Evolutionary conservation across 2,797 vertebrate genomes (phyloP).

Genomic region (Neosalanx taihuensis): DNA sequence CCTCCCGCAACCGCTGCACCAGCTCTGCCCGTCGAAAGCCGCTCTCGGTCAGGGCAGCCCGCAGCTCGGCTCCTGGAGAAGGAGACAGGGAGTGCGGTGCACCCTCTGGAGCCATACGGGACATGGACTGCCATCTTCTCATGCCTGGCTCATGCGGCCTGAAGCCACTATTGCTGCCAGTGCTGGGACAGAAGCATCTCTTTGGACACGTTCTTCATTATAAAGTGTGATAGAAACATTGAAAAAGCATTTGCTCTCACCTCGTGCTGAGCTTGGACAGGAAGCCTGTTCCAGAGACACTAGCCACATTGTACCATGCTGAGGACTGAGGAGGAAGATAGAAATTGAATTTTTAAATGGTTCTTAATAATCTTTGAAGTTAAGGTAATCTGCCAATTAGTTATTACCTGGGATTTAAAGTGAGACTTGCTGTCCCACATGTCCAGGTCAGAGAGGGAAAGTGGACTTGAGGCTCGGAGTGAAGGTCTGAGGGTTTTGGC

Average conservation of each 20-base stretch:
- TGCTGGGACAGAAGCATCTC: slow-evolving; percentile 31
- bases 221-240: not conserved
- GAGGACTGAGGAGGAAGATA: slow-evolving; percentile 53
- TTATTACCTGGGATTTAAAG: slow-evolving; percentile 64
- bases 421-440: slow-evolving; percentile 64
- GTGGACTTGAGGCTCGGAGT: slow-evolving; percentile 47
- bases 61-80: slow-evolving; percentile 45
- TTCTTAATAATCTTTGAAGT: not conserved
- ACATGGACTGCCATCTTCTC: slow-evolving; percentile 67
- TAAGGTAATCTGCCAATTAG: not conserved
- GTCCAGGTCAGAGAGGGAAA: slow-evolving; percentile 54
- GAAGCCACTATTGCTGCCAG: slow-evolving; percentile 35
- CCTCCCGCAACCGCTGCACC: slow-evolving; percentile 50
- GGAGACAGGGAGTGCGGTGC: slow-evolving; percentile 32
- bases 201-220: not conserved
- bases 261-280: slow-evolving; percentile 57
- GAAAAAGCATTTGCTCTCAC: slow-evolving; percentile 32
- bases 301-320: slow-evolving; percentile 58
- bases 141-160: slow-evolving; percentile 50
- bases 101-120: slow-evolving; percentile 48
- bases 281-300: slow-evolving; percentile 54
- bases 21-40: slow-evolving; percentile 45
- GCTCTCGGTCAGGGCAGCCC: slow-evolving; percentile 46
- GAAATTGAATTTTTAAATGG: not conserved
- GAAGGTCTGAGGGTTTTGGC: slow-evolving; percentile 44